Conservation (phyloP, 2,797 vertebrate genomes). For the Lithobates pipiens region DNA sequence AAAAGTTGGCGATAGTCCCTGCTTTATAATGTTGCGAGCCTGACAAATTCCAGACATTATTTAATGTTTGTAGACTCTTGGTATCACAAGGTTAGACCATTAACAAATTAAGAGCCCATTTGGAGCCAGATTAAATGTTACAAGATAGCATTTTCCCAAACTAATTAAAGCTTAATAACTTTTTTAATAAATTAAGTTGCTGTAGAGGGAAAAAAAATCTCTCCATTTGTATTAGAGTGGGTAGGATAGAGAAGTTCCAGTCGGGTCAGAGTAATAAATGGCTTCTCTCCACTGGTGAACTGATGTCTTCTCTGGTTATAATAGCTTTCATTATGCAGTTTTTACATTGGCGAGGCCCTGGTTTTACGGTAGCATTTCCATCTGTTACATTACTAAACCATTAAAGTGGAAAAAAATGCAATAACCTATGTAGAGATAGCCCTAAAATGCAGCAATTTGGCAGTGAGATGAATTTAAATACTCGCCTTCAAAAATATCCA, state of each 20-base stretch:
- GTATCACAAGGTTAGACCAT: conserved; percentile 74
- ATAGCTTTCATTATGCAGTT: conserved; percentile 73
- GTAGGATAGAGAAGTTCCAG: conserved; percentile 74
- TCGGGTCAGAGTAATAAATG: conserved; percentile 78
- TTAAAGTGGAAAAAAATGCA: conserved; percentile 69
- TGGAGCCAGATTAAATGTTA: conserved; percentile 74
- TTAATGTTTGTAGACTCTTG: conserved; percentile 77
- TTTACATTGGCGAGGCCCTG: conserved; percentile 69
- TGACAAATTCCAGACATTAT: conserved; percentile 56
- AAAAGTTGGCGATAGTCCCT: conserved; percentile 66
- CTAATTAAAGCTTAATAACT: conserved; percentile 94
- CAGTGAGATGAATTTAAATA: conserved; percentile 64
- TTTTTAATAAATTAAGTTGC: conserved; percentile 86
- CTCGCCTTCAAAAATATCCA: conserved; percentile 67
- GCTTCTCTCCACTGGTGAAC: conserved; percentile 69
- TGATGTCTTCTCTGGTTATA: conserved; percentile 68
- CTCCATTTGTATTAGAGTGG: conserved; percentile 79
- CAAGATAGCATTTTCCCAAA: conserved; percentile 84
- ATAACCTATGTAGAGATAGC: conserved; percentile 73
- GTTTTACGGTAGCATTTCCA: conserved; percentile 72
- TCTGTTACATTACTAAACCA: conserved; percentile 73
- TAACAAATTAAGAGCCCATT: conserved; percentile 81
- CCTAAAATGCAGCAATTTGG: conserved; percentile 71
- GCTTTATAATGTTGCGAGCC: conserved; percentile 15
- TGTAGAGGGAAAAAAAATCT: conserved; percentile 77